Conservation (phyloP, 2,797 vertebrate genomes). For the Delichon dasypus region DNA sequence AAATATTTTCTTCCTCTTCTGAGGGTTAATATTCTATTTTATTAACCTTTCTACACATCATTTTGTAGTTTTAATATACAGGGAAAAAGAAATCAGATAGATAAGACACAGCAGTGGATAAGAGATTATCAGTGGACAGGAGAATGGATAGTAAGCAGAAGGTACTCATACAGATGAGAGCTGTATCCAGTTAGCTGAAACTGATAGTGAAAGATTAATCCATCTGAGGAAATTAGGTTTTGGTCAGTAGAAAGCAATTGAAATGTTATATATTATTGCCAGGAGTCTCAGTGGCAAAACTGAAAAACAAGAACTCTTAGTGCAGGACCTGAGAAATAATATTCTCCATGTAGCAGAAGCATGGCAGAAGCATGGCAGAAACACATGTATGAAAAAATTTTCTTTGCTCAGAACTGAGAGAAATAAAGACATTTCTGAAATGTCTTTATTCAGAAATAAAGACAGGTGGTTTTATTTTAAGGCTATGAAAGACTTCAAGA, state of each 20-base stretch:
- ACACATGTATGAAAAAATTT: not conserved
- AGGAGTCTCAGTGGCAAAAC: not conserved
- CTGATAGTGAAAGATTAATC: slow-evolving; percentile 34
- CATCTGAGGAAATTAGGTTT: slow-evolving; percentile 49
- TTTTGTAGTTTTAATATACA: slow-evolving; percentile 19
- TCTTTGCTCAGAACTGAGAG: not conserved
- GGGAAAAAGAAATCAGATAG: slow-evolving; percentile 16
- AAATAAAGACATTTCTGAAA: not conserved
- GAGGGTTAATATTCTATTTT: not conserved
- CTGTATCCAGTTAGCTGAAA: slow-evolving; percentile 24
- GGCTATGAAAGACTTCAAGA: not conserved
- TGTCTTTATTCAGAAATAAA: not conserved
- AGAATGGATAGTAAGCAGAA: not conserved
- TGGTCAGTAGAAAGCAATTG: slow-evolving; percentile 1
- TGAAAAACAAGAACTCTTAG: not conserved
- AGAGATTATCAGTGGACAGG: slow-evolving; percentile 2
- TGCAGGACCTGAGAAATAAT: not conserved
- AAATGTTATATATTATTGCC: not conserved
- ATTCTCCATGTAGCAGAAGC: not conserved
- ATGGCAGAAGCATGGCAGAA: not conserved
- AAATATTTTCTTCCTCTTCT: not conserved
- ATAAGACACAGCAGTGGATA: not conserved
- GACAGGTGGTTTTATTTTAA: not conserved
- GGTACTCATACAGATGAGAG: not conserved
- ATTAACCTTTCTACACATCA: not conserved